A percentile compares a stretch with the other conserved stretches of the same genome.
These are phyloP conservation scores for Suncus etruscus DNA, from an alignment of 2,113 vertebrate species.

Conservation along the genomic window DNA sequence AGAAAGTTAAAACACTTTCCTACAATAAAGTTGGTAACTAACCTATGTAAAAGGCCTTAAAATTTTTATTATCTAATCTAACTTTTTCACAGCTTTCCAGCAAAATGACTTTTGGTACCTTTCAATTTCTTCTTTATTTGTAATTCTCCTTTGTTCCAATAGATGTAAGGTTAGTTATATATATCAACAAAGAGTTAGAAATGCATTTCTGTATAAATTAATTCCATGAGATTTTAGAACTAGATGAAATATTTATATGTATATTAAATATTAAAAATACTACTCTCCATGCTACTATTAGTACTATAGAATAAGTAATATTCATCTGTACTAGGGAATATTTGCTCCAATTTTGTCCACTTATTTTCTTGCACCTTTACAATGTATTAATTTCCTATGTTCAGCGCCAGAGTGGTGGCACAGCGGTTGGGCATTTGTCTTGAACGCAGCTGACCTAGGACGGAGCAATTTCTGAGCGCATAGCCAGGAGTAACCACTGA, in stretches of 20 bases:
- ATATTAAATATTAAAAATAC: too few relatives aligned
- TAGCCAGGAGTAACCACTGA: too few relatives aligned
- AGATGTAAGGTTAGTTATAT: not conserved
- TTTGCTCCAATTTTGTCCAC: not conserved
- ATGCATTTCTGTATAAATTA: not conserved
- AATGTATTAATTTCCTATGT: not conserved
- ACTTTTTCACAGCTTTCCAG: not conserved
- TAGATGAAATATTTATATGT: not conserved
- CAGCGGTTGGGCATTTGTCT: too few relatives aligned
- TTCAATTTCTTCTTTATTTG: not conserved
- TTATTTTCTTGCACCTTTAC: not conserved
- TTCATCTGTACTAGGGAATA: not conserved
- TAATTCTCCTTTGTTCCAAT: not conserved
- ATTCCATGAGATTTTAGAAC: not conserved
- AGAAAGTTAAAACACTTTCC: not conserved
- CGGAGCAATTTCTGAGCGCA: too few relatives aligned
- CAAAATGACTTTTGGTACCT: conserved; percentile 7
- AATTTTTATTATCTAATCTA: not conserved
- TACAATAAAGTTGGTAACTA: not conserved
- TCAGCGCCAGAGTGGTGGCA: too few relatives aligned
- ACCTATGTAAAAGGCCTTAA: not conserved
- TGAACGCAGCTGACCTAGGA: too few relatives aligned
- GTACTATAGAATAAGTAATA: too few relatives aligned
- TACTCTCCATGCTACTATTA: too few relatives aligned
- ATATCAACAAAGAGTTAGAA: not conserved